Base-by-base conservation (phyloP, 2,113 vertebrate species). In the Columbina picui region DNA sequence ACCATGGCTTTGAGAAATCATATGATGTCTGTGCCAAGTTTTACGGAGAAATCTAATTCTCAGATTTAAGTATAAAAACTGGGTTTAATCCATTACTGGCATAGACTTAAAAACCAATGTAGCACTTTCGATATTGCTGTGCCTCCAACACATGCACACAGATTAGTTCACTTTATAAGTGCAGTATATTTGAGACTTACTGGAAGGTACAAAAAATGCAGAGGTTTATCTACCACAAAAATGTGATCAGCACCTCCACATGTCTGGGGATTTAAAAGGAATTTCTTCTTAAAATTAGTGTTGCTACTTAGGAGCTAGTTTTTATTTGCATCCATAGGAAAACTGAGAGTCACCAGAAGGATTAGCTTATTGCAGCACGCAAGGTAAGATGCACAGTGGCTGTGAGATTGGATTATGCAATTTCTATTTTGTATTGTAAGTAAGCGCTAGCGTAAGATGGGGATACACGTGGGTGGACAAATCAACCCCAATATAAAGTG, bases 31-130 rank as follows among this genome's bases (percentile, higher is more conserved):
- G 36, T 70, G 96, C 95, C 95, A 96, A 94, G 59, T 36, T 94
- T 93, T 85, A 77, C 18, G 41, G 84, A 59, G 76, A 95, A 96
- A 96, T 75, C 50, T 85, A 95, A 96, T 94, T 95, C 84, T 95
- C 84, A 70, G 64, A 90, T 95, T 87, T 43, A 96, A 79, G 39
- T 85, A 61, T 49, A 73, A 95, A 95, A 73, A 55, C 29, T 81
- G 59, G 3, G 14, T 83, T 89, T 96, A 96, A 94, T 94, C 67
- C 60, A 41, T 82, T 87, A 63, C 68, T 82, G 76, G 71, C 64
- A 70, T 1, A 71, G 43, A 77, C 52, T 91, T 94, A 61, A 91
- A 90, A 68, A 75, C 63, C 65, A 89, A n/a, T 29, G 30, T 56
- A 87, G 79, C 82, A 83, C 76, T 86, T 92, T 79, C 84, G 82